Conservation (phyloP, 2,113 vertebrate species). For the Vidua macroura region DNA sequence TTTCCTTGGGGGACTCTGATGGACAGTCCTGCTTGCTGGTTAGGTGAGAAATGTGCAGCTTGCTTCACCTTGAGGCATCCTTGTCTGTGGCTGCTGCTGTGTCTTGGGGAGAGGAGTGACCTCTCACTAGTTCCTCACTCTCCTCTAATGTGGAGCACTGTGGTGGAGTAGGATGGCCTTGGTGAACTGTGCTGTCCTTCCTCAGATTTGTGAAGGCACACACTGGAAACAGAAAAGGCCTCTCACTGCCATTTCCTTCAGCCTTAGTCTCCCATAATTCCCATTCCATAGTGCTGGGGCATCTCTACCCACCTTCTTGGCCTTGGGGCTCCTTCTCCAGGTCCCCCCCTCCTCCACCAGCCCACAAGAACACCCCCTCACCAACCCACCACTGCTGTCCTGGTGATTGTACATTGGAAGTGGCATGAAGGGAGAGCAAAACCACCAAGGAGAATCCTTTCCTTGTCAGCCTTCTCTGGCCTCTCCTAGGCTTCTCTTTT, state of each 20-base stretch:
- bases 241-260: background rate
- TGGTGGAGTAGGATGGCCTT: background rate
- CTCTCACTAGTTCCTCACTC: background rate
- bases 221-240: background rate
- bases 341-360: background rate
- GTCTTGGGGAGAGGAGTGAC: background rate
- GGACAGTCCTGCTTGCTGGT: background rate
- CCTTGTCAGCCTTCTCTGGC: background rate
- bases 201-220: background rate
- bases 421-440: background rate
- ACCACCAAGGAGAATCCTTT: background rate
- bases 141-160: background rate
- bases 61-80: background rate
- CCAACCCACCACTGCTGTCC: background rate
- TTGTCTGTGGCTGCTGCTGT: background rate
- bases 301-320: background rate
- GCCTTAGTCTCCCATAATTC: background rate
- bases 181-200: background rate
- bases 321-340: background rate
- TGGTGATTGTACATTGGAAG: background rate
- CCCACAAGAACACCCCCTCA: background rate
- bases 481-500: background rate
- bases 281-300: background rate
- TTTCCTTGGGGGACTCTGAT: background rate
- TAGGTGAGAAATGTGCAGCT: background rate